Conservation (phyloP, 2,888 invertebrate species). For the Agrochola macilenta region DNA sequence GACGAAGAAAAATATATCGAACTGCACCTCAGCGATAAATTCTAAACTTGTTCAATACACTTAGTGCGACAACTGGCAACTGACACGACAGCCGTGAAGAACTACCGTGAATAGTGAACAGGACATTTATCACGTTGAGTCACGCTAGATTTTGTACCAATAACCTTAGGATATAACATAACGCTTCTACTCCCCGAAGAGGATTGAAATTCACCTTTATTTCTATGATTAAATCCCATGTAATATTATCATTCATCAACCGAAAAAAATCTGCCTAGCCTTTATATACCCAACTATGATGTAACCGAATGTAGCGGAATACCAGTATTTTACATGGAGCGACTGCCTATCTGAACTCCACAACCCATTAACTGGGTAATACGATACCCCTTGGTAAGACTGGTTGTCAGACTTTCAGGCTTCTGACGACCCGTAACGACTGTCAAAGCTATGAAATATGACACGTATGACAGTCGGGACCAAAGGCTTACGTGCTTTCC, state of each 20-base stretch:
- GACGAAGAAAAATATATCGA: conserved; percentile 45
- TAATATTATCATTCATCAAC: neutral
- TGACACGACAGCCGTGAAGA: conserved; percentile 53
- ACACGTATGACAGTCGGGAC: too few relatives aligned
- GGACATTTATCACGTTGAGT: conserved; percentile 60
- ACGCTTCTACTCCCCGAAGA: neutral
- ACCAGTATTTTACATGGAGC: too few relatives aligned
- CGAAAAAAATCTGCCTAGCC: too few relatives aligned
- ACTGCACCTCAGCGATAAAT: conserved; percentile 56
- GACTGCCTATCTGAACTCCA: too few relatives aligned
- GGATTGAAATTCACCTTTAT: neutral
- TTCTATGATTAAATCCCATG: neutral
- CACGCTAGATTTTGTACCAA: conserved; percentile 43
- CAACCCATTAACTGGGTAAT: too few relatives aligned
- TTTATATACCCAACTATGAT: too few relatives aligned
- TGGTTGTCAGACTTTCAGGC: too few relatives aligned
- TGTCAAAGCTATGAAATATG: too few relatives aligned
- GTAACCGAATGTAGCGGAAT: too few relatives aligned
- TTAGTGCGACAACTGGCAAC: conserved; percentile 50
- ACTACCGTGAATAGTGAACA: conserved; percentile 42
- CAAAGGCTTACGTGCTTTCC: too few relatives aligned
- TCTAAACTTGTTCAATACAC: conserved; percentile 62
- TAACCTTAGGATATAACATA: neutral
- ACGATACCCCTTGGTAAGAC: too few relatives aligned
- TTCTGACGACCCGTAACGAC: too few relatives aligned